Base-by-base conservation (phyloP, 2,888 invertebrate genomes). In the Amorpha juglandis region DNA sequence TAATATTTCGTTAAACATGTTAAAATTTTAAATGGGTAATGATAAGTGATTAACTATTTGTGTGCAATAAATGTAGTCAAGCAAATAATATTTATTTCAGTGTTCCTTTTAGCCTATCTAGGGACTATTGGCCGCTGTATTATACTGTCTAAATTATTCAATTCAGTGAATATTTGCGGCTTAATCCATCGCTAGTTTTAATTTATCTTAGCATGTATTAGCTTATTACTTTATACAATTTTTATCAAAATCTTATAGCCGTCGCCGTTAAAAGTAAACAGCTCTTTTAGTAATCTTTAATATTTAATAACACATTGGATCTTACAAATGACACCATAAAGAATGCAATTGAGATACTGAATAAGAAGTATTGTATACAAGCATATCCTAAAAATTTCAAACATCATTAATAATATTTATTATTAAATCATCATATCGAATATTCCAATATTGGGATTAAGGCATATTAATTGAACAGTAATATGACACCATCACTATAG, bases 21-120 rank as follows among this genome's bases (percentile, higher is more conserved):
- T 66, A 51, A 51, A 66, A 64, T 64, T 74, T 76, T 78, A 80
- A 83, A 84, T 86, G 88, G 89, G 88, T 86, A 87, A 87, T 87
- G 84, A 83, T 80, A 73, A 71, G 67, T 63, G 19, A 70, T 77
- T 72, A 27, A 27, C 4, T 76, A 79, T 78, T 75, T 69, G 76
- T 82, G 77, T 87, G 83, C 75, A 90, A 87, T 88, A 87, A 86
- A 84, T 62, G 58, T 65, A 55, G 55, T 65, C 9, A n/a, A 58
- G 11, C 53, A 45, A 21, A 9, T 63, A 53, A 16, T 45, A 58
- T 16, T 19, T 42, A 12, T 42, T 42, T 58, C 42, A 58, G 12
- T 38, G 38, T 42, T 55, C 0, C 35, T n/a, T 53, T 55, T 55
- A 55, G 55, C 35, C 35, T 55, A 55, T 38, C n/a, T 38, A 55